Conservation (phyloP, 2,888 invertebrate genomes). For the Chrysomela aeneicollis region DNA sequence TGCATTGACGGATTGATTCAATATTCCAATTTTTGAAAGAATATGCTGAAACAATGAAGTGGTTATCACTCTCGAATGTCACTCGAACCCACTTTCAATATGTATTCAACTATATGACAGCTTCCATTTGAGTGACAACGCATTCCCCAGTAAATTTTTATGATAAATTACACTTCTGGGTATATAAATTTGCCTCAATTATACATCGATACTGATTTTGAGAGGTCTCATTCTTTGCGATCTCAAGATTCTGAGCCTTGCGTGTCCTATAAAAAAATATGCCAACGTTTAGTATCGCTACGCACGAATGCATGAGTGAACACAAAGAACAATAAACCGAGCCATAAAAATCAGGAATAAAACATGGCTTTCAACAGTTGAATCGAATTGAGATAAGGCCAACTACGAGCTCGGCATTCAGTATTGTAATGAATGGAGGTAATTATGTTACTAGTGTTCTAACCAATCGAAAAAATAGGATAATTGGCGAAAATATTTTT, state of each 20-base stretch:
- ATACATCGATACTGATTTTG: not conserved
- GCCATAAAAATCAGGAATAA: constrained; percentile 3
- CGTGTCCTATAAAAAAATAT: not conserved
- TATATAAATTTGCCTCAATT: no score
- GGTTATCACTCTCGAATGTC: not conserved
- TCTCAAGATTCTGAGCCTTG: not conserved
- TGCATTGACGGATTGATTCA: not conserved
- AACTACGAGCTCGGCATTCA: not conserved
- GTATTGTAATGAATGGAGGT: not conserved
- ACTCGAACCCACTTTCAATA: no score
- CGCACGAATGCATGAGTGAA: constrained; percentile 22
- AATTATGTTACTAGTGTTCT: not conserved
- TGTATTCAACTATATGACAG: no score
- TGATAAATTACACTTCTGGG: no score
- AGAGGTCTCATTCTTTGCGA: not conserved
- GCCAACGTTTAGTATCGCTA: constrained; percentile 12
- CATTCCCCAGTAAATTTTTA: no score
- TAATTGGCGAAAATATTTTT: not conserved
- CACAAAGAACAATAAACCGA: constrained; percentile 17
- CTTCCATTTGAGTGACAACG: no score
- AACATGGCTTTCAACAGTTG: constrained; percentile 7
- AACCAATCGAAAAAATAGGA: not conserved
- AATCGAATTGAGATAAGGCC: constrained; percentile 5
- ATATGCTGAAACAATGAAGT: not conserved
- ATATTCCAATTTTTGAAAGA: not conserved